Percentiles rank a stretch among this genome's conserved stretches.
phyloP scores from a whole-genome alignment of 1,140 invertebrate species.

The Diorhabda carinulata region DNA sequence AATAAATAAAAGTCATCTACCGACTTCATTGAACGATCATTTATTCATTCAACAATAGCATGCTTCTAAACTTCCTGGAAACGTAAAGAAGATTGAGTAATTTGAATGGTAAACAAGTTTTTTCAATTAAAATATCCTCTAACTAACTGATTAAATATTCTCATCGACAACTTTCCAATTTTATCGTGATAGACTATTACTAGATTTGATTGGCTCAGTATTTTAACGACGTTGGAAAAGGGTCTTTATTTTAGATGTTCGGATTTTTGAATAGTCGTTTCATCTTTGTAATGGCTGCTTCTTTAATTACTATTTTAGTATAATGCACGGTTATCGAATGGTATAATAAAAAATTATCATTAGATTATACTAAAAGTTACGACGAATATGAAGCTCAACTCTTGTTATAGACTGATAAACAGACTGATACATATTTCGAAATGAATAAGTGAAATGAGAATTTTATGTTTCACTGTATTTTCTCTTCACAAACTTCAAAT shows the following conservation, averaged over 20 bases:
- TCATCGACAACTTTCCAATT: slow-evolving; percentile 2
- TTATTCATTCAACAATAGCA: neutral
- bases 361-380: neutral
- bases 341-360: neutral
- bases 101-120: neutral
- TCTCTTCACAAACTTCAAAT: too few species aligned
- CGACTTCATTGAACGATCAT: neutral
- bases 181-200: slow-evolving; percentile 1
- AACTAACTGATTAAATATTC: neutral
- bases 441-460: too few species aligned
- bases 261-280: neutral
- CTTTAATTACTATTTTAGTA: neutral
- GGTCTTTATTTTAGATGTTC: neutral
- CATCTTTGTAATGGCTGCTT: neutral
- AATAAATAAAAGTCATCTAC: neutral
- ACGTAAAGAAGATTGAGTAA: neutral
- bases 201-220: neutral
- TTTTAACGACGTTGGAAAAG: neutral
- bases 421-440: too few species aligned
- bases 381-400: too few species aligned
- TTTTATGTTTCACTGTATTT: too few species aligned
- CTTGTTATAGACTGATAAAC: too few species aligned
- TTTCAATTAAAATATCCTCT: slow-evolving; percentile 3
- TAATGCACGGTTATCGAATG: neutral
- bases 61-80: neutral